Evolutionary conservation across 2,888 invertebrate species (phyloP).

Genomic region (Itoplectis maculator): DNA sequence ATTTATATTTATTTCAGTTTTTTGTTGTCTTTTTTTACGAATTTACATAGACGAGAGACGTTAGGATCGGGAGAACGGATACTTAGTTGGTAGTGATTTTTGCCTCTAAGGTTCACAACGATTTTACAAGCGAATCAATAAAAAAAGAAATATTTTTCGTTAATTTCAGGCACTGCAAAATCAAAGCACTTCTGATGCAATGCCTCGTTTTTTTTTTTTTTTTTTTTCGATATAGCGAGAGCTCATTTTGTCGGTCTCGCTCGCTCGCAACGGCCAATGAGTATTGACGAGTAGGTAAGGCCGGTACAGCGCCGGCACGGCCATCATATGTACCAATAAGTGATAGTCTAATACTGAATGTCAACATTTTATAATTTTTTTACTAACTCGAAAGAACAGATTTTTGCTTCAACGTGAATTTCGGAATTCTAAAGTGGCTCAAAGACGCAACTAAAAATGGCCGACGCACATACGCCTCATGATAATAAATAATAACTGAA

Average conservation of each 20-base stretch:
- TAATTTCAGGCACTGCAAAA: constrained; percentile 74
- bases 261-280: constrained; percentile 67
- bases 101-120: constrained; percentile 50
- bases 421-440: not conserved
- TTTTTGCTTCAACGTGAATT: not conserved
- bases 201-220: no score
- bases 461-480: constrained; percentile 29
- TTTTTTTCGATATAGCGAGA: constrained; percentile 39
- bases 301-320: constrained; percentile 41
- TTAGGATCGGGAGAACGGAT: constrained; percentile 48
- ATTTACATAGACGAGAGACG: constrained; percentile 43
- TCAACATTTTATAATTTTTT: not conserved
- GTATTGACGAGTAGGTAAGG: constrained; percentile 77
- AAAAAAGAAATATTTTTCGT: constrained; percentile 38
- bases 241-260: constrained; percentile 38
- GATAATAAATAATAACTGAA: constrained; percentile 43
- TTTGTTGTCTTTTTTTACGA: constrained; percentile 23
- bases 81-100: constrained; percentile 54
- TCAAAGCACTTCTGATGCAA: constrained; percentile 71
- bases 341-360: not conserved
- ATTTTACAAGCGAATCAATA: constrained; percentile 59
- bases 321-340: constrained; percentile 9
- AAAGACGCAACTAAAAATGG: not conserved
- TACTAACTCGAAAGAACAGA: not conserved
- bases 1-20: not conserved